A percentile compares a stretch with the other conserved stretches of the same genome.
Evolutionary conservation across 2,797 vertebrate species (phyloP).

Genomic region (Eulemur mongoz): DNA sequence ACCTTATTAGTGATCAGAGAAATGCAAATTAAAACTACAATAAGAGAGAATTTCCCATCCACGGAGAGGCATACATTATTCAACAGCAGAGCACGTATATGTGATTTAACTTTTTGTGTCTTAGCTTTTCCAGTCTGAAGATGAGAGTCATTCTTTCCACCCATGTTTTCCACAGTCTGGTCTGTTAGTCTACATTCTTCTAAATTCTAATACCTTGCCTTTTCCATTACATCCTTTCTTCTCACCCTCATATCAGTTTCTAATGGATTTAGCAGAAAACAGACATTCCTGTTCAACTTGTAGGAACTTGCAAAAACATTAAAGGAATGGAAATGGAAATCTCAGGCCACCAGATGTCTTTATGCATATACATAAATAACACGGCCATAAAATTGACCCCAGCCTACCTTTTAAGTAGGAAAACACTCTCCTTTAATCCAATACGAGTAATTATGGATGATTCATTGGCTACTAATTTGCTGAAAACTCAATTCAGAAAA

Average conservation of each 20-base stretch:
- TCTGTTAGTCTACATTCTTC: constrained; percentile 31
- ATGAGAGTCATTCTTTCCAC: not conserved
- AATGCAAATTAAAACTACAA: not conserved
- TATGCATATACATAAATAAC: constrained; percentile 59
- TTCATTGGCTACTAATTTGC: constrained; percentile 71
- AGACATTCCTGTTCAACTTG: constrained; percentile 49
- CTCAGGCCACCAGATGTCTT: constrained; percentile 72
- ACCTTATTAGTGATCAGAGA: not conserved
- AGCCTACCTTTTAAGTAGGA: constrained; percentile 62
- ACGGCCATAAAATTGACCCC: constrained; percentile 57
- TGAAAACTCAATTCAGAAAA: constrained; percentile 66
- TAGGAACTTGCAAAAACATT: constrained; percentile 62
- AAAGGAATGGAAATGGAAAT: constrained; percentile 58
- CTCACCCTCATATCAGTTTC: constrained; percentile 53
- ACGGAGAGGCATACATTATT: not conserved
- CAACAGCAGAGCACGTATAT: accelerated
- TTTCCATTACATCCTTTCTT: constrained; percentile 46
- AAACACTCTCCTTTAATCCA: constrained; percentile 68
- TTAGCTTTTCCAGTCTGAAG: not conserved
- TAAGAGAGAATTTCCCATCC: not conserved
- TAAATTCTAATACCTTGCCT: not conserved
- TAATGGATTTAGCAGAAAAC: constrained; percentile 69
- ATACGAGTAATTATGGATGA: constrained; percentile 52
- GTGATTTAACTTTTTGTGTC: not conserved
- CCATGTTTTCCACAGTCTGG: not conserved